Conservation (phyloP, 2,888 invertebrate genomes). For the Eretmocerus hayati region DNA sequence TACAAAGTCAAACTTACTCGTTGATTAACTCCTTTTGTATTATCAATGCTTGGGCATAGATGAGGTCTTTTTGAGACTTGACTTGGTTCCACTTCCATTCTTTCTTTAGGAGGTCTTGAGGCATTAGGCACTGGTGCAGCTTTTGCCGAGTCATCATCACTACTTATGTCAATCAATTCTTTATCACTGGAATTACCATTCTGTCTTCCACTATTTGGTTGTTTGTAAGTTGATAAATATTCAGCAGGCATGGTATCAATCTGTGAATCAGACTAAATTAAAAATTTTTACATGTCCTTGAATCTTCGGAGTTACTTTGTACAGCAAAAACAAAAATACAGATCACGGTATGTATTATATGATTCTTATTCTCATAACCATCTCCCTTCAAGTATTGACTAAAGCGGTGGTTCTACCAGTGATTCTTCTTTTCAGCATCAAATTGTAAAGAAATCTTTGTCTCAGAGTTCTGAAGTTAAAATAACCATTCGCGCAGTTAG, state of each 20-base stretch:
- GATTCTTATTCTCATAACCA: too few relatives aligned
- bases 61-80: conserved; percentile 12
- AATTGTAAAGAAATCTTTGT: too few relatives aligned
- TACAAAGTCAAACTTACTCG: conserved; percentile 7
- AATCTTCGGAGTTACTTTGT: too few relatives aligned
- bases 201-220: conserved; percentile 26
- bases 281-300: too few relatives aligned
- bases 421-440: too few relatives aligned
- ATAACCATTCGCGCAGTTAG: too few relatives aligned
- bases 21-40: neutral
- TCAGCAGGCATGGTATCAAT: conserved; percentile 44
- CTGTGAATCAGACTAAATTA: conserved; percentile 34
- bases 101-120: conserved; percentile 2
- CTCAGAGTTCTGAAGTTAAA: too few relatives aligned
- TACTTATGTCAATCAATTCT: conserved; percentile 73
- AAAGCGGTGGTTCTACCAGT: too few relatives aligned
- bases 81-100: conserved; percentile 10
- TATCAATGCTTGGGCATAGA: conserved; percentile 8
- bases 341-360: too few relatives aligned
- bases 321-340: too few relatives aligned
- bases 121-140: neutral
- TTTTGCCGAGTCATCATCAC: conserved; percentile 53
- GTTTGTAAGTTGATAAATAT: conserved; percentile 50
- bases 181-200: conserved; percentile 53
- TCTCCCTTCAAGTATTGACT: too few relatives aligned